Evolutionary conservation across 2,113 vertebrate species (phyloP), one percentile per base, ranked within the genome.

Genomic region (Notarius quadriscutis): DNA sequence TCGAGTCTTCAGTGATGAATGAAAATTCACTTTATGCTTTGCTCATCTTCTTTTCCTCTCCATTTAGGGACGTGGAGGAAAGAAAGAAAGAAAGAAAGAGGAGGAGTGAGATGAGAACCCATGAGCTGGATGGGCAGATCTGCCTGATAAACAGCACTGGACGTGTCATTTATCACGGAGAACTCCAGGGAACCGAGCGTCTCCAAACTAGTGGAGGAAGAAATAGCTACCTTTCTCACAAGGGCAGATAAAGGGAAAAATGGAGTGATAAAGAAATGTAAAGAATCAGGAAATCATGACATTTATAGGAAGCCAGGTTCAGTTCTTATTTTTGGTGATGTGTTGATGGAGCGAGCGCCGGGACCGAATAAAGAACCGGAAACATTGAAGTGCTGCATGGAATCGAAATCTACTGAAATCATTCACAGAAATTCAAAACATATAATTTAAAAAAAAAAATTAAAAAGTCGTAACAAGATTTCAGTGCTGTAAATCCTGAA

Each of bases 201-300:
- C 58, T 82, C 81, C 34, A 22, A 65, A 69, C 77, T 51, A 80
- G 75, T 62, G 7, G 75, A 86, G 85, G 85, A 86, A 55, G 50
- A 86, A 80, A 67, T 57, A 17, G 85, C 77, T 80, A 81, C 51
- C 25, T 41, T 69, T 81, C 85, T 86, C 50, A 34, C 62, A 81
- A 86, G 77, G 62, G 75, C 62, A 86, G 27, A 81, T 80, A 55
- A 79, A 17, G 7, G 51, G 15, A 48, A 18, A 34, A 74, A 41
- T 9, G 22, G 41, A 22, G 41, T 12, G 22, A 6, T 51, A 2
- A 7, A 27, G 25, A 12, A 27, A 55, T 1, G 25, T 55, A 25
- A 55, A 53, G 75, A 15, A 55, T 15, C 50, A n/a, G 12, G 50
- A 78, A 55, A 55, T 78, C 25, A 1, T 53, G 75, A 55, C 8